These are phyloP conservation scores for Operophtera brumata DNA, from an alignment of 2,888 invertebrate genomes.

Conservation along the genomic window DNA sequence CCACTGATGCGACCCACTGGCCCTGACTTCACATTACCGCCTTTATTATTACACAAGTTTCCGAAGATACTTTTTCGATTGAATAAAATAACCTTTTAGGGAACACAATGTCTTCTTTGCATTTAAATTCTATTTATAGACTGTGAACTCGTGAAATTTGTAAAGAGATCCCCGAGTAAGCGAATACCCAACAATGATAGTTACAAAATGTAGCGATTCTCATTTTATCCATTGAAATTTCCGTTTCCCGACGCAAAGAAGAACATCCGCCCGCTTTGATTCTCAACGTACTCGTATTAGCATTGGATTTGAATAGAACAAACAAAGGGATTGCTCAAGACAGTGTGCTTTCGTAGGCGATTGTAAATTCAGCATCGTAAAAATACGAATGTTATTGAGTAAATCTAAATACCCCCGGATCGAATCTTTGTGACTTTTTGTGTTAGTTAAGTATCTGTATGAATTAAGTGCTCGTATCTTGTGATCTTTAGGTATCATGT, in stretches of 20 bases:
- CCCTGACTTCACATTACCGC: slow-evolving; percentile 46
- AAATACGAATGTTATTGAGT: slow-evolving; percentile 51
- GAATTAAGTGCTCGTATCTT: slow-evolving; percentile 8
- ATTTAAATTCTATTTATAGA: slow-evolving; percentile 19
- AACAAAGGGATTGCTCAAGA: slow-evolving; percentile 79
- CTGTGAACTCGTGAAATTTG: slow-evolving; percentile 23
- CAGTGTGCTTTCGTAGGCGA: slow-evolving; percentile 78
- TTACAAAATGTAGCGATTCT: slow-evolving; percentile 53
- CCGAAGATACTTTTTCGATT: slow-evolving; percentile 16
- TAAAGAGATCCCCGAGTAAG: slow-evolving; percentile 28
- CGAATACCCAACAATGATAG: slow-evolving; percentile 34
- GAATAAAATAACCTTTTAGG: slow-evolving; percentile 7
- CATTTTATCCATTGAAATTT: slow-evolving; percentile 65
- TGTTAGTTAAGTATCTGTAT: slow-evolving; percentile 20
- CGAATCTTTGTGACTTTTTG: slow-evolving; percentile 4
- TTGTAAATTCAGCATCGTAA: slow-evolving; percentile 77
- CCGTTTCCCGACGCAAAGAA: slow-evolving; percentile 66
- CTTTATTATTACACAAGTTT: slow-evolving; percentile 21
- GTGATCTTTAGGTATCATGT: no score
- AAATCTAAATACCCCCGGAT: slow-evolving; percentile 6
- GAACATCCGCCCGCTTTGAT: slow-evolving; percentile 75
- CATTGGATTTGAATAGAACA: slow-evolving; percentile 80
- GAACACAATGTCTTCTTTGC: slow-evolving; percentile 17
- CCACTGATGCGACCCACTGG: slow-evolving; percentile 61
- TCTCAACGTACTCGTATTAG: slow-evolving; percentile 74